Evolutionary conservation across 1,140 invertebrate species (phyloP).

Genomic region (Cecropterus lyciades): DNA sequence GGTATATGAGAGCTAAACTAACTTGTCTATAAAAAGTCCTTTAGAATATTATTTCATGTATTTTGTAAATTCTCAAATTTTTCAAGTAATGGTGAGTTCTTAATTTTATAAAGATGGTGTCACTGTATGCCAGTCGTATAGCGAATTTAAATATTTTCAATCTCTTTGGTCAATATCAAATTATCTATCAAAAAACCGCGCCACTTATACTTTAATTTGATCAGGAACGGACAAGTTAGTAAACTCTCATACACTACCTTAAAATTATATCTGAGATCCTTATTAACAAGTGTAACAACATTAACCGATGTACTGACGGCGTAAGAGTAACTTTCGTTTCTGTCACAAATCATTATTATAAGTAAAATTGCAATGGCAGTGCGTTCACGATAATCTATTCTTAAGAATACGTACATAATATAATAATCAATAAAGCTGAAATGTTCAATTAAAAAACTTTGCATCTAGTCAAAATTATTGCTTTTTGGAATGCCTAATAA

Average conservation of each 20-base stretch:
- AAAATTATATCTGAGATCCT: constrained; percentile 29
- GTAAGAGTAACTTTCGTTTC: constrained; percentile 23
- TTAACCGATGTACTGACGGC: constrained; percentile 6
- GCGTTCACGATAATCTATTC: constrained; percentile 44
- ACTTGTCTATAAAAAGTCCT: neutral
- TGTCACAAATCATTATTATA: constrained; percentile 27
- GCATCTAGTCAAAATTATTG: constrained; percentile 17
- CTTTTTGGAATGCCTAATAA: constrained; percentile 9
- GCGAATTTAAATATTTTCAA: too few relatives aligned
- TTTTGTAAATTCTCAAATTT: too few relatives aligned
- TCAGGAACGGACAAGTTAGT: neutral
- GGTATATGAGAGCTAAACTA: constrained; percentile 28
- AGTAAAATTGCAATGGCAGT: constrained; percentile 58
- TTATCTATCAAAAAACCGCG: too few relatives aligned
- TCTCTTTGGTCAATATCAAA: too few relatives aligned
- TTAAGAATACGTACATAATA: constrained; percentile 23
- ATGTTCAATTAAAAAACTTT: constrained; percentile 4
- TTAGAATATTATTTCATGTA: too few relatives aligned
- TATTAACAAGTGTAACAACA: constrained; percentile 16
- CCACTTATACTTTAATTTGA: neutral
- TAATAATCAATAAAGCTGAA: constrained; percentile 11
- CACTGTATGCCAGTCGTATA: too few relatives aligned
- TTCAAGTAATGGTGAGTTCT: too few relatives aligned
- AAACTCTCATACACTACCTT: constrained; percentile 23
- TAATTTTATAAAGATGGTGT: too few relatives aligned